phyloP scores from a whole-genome alignment of 2,888 invertebrate species.

The Eledone cirrhosa region DNA sequence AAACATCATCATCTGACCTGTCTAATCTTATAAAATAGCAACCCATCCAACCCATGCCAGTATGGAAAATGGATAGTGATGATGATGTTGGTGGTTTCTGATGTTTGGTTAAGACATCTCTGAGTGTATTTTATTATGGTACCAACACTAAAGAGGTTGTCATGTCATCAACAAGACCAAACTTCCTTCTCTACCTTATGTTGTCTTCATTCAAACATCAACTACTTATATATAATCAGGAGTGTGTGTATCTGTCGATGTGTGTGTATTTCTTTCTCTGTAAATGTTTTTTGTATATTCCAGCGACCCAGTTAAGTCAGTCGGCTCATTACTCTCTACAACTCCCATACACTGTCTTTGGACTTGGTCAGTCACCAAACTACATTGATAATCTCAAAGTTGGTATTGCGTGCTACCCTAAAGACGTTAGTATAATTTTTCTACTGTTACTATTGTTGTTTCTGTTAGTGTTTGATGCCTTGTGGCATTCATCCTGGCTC shows the following conservation, averaged over 20 bases:
- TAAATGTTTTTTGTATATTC: slow-evolving; percentile 25
- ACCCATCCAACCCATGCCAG: no score
- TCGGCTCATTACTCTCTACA: slow-evolving; percentile 93
- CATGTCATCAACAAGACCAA: no score
- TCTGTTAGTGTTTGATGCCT: not conserved
- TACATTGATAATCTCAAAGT: slow-evolving; percentile 91
- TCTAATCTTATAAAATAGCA: no score
- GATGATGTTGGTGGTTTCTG: no score
- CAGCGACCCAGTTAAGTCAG: slow-evolving; percentile 87
- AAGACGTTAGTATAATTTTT: not conserved
- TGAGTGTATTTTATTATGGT: no score
- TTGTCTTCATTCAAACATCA: no score
- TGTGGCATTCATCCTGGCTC: not conserved
- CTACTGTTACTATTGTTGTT: not conserved
- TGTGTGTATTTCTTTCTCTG: not conserved
- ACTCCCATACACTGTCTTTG: slow-evolving; percentile 94
- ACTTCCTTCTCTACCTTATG: no score
- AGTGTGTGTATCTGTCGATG: not conserved
- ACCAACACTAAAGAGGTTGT: no score
- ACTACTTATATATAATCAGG: no score
- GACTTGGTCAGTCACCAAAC: slow-evolving; percentile 96
- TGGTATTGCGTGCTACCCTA: slow-evolving; percentile 69
- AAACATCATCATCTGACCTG: no score
- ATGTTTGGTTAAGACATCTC: no score
- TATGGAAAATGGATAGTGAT: no score